These are phyloP conservation scores for Rosalia funebris DNA, from an alignment of 2,888 invertebrate species.

Conservation along the genomic window DNA sequence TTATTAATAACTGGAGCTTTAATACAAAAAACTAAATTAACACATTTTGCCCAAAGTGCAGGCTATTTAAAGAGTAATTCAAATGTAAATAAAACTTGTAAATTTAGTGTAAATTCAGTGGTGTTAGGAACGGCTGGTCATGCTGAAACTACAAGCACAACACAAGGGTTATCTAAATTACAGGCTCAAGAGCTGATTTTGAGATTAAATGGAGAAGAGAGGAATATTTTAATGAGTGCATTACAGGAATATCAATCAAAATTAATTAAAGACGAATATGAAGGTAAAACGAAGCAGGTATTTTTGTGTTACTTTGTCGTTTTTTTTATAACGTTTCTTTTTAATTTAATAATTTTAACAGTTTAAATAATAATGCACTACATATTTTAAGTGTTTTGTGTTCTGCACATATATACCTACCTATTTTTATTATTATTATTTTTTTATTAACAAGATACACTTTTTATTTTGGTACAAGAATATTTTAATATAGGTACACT, in stretches of 20 bases:
- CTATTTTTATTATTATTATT: neutral
- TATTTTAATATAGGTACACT: no score
- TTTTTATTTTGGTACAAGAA: no score
- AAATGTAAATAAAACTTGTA: slow-evolving; percentile 36
- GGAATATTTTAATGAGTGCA: slow-evolving; percentile 74
- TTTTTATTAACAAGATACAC: neutral
- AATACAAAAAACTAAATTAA: slow-evolving; percentile 39
- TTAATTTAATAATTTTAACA: slow-evolving; percentile 12
- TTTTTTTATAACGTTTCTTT: slow-evolving; percentile 19
- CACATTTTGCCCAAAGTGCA: slow-evolving; percentile 36
- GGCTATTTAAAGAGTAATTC: slow-evolving; percentile 25
- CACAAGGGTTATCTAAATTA: slow-evolving; percentile 67
- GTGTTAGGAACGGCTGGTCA: slow-evolving; percentile 58
- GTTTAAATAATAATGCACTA: neutral
- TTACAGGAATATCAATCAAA: slow-evolving; percentile 80
- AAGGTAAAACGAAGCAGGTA: slow-evolving; percentile 69
- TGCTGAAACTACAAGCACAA: slow-evolving; percentile 62
- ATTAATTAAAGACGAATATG: slow-evolving; percentile 79
- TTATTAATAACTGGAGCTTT: slow-evolving; percentile 18
- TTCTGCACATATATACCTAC: neutral
- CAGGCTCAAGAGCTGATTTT: slow-evolving; percentile 80
- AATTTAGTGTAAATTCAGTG: slow-evolving; percentile 50
- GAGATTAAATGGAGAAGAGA: slow-evolving; percentile 78
- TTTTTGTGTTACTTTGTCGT: slow-evolving; percentile 37
- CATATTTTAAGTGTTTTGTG: neutral